Evolutionary conservation across 2,888 invertebrate genomes (phyloP), one percentile per base, ranked within the genome.

Genomic region (Parasteatoda lunata): DNA sequence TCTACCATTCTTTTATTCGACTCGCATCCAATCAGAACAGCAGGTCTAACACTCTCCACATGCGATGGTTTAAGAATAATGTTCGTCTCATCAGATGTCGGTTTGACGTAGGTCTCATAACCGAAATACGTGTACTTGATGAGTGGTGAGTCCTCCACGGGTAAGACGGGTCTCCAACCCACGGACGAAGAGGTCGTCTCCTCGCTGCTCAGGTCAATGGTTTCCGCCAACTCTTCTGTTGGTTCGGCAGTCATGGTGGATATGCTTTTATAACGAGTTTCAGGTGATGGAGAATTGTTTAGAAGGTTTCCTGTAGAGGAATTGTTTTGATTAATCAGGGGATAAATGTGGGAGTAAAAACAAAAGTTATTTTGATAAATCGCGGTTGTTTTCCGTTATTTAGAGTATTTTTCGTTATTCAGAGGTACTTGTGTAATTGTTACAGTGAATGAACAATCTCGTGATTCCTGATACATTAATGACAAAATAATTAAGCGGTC

Each of bases 181-280:
- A 54, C 7, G 47, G 75, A 52, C 49, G 82, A 75, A 66, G 75
- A 75, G 47, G 77, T 15, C 71, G 78, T 69, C n/a, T 72, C 71
- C 69, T 89, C 89, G 75, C 89, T 89, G 84, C 88, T 88, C 30
- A 89, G 81, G 79, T 84, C 88, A 73, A 89, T 88, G 84, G 89
- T 88, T 49, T 88, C 78, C 7, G 83, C 77, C 47, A 86, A 51
- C 54, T 78, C 86, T 68, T 87, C 87, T 15, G 81, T 82, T 47
- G 77, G 45, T 52, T 66, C 65, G 72, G 77, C 15, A 30, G 85
- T 86, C 85, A 86, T 86, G 9, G 85, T 86, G 65, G 80, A 76
- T n/a, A 52, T 75, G 77, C 70, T 66, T 51, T 70, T 69, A 66
- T 70, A 86, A 6, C 80, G 76, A 66, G 79, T 52, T 5, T 79